Percentiles rank a stretch among this genome's conserved stretches.
Evolutionary conservation across 2,113 vertebrate genomes (phyloP).

Genomic region (Lepisosteus oculatus): DNA sequence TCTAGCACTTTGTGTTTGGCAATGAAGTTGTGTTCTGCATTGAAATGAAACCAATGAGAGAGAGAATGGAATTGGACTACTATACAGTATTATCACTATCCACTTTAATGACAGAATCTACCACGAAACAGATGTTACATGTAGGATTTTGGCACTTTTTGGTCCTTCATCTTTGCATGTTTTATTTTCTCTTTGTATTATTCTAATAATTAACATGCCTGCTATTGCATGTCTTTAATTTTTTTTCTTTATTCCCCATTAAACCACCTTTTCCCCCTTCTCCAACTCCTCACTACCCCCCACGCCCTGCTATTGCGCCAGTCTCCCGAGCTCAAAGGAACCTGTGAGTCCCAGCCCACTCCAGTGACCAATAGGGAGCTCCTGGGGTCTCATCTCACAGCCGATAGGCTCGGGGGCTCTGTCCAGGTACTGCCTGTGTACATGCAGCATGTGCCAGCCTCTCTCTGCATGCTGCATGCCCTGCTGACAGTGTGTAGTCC

Average conservation of each 20-base stretch:
- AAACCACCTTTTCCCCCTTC: slow-evolving; percentile 35
- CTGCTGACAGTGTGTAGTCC: not conserved
- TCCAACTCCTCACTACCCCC: slow-evolving; percentile 48
- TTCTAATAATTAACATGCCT: slow-evolving; percentile 67
- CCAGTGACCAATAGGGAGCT: slow-evolving; percentile 81
- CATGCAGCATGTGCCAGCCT: slow-evolving; percentile 35
- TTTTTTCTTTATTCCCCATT: slow-evolving; percentile 44
- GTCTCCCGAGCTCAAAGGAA: slow-evolving; percentile 81
- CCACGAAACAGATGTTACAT: too few species aligned
- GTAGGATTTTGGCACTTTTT: too few species aligned
- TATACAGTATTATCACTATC: too few species aligned
- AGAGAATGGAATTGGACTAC: too few species aligned
- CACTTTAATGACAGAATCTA: too few species aligned
- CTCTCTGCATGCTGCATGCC: slow-evolving; percentile 1
- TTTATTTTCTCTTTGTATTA: slow-evolving; percentile 52
- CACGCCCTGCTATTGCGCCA: slow-evolving; percentile 65
- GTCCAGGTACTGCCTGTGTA: slow-evolving; percentile 79
- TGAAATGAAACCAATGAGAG: not conserved
- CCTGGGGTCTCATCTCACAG: slow-evolving; percentile 80
- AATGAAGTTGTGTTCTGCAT: not conserved
- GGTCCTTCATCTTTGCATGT: slow-evolving; percentile 33
- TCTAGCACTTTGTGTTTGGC: too few species aligned
- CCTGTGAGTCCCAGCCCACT: slow-evolving; percentile 80
- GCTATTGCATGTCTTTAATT: slow-evolving; percentile 71
- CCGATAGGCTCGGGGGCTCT: slow-evolving; percentile 85